Base-by-base conservation (phyloP, 2,797 vertebrate genomes). In the Coracias cyanogaster region DNA sequence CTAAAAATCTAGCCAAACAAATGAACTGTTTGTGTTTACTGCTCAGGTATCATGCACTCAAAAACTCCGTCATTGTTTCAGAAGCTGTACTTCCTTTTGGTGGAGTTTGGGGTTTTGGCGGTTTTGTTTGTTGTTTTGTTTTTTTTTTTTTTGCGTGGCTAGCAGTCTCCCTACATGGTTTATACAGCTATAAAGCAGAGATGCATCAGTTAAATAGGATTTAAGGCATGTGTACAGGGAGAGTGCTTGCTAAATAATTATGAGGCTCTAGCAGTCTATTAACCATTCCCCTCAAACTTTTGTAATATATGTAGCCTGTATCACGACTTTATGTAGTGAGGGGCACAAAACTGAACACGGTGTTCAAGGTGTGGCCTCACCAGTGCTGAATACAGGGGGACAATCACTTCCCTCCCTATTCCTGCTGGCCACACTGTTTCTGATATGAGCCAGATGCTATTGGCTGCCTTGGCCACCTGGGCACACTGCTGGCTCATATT, bases 51-150 rank as follows among this genome's bases (percentile, higher is more conserved):
- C 6, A 3, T 18, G 28, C 39, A 48, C 15, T 35, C 8, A 15
- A 54, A 61, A 84, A 31, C 29, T 88, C n/a, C 9, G 31, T 16
- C 5, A 3, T 22, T 37, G 7, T 87, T 60, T n/a, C 73, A 37
- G 21, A 41, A 24, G 20, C 45, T 74, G 1, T 60, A 15, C 1
- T 12, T 82, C 28, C 39, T 85, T 45, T 77, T 8, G 43, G 3
- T 15, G 7, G 7, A 4, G 0, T 1, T 19, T 15, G 20, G 10
- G 17, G 7, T 28, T 48, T 48, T 6, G n/a, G 31, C 15, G 20
- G 29, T 69, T 73, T 62, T 35, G 3, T 29, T 43, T 28, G 12
- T 15, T 22, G n/a, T 43, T 19, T 16, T 4, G 22, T 20, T 66
- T 25, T 19, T 39, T 10, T 9, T 37, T 31, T 39, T 58, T 74